These are phyloP conservation scores for Champsocephalus gunnari DNA, from an alignment of 2,797 vertebrate species.

Conservation along the genomic window DNA sequence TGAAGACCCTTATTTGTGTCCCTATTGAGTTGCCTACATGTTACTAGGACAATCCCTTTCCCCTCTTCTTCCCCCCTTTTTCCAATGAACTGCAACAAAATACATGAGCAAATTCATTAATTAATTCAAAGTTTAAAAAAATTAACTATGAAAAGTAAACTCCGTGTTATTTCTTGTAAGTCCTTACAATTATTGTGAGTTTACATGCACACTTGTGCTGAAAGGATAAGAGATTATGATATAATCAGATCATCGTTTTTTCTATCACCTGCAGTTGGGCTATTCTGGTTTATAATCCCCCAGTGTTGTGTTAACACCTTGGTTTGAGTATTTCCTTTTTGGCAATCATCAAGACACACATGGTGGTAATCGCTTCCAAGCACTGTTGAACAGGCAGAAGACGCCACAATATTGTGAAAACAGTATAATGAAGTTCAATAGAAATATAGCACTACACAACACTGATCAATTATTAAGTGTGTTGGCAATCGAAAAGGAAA, in stretches of 20 bases:
- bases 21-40: slow-evolving; percentile 35
- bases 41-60: slow-evolving; percentile 19
- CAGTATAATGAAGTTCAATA: background rate
- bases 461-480: background rate
- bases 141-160: background rate
- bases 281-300: slow-evolving; percentile 35
- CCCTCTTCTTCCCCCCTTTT: background rate
- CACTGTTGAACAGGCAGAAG: background rate
- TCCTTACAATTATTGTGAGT: background rate
- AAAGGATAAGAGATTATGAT: slow-evolving; percentile 35
- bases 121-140: background rate
- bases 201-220: background rate
- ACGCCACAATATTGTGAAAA: background rate
- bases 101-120: slow-evolving; percentile 9
- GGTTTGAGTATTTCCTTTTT: slow-evolving; percentile 17
- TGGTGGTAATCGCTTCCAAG: background rate
- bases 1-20: slow-evolving; percentile 24
- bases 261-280: slow-evolving; percentile 30
- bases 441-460: background rate
- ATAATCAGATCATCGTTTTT: slow-evolving; percentile 49
- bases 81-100: slow-evolving; percentile 26
- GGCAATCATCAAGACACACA: background rate
- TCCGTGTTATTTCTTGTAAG: slow-evolving; percentile 3
- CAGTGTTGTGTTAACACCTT: slow-evolving; percentile 30
- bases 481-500: accelerated